phyloP scores from a whole-genome alignment of 2,797 vertebrate genomes.

The Alosa sapidissima region DNA sequence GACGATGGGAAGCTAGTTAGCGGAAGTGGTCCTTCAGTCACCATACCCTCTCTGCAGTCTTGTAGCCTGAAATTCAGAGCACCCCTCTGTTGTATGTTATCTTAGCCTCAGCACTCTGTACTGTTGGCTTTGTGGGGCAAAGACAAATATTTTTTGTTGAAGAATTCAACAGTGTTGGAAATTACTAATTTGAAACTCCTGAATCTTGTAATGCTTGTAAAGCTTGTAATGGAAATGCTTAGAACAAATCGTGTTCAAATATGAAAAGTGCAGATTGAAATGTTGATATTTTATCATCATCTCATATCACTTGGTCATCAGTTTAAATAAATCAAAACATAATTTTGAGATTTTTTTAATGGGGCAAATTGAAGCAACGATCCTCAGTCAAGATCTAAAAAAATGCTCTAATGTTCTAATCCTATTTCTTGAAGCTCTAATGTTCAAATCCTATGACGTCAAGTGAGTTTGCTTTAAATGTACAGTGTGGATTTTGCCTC shows the following conservation, averaged over 20 bases:
- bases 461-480: not conserved
- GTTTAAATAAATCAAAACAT: too few relatives aligned
- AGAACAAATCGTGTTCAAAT: too few relatives aligned
- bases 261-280: too few relatives aligned
- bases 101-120: not conserved
- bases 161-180: too few relatives aligned
- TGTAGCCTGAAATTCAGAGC: not conserved
- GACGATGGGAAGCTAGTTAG: constrained; percentile 32
- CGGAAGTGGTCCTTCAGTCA: constrained; percentile 23
- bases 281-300: too few relatives aligned
- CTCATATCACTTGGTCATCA: too few relatives aligned
- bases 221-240: too few relatives aligned
- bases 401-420: not conserved
- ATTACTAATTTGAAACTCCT: too few relatives aligned
- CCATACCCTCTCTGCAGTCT: not conserved
- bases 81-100: not conserved
- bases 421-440: too few relatives aligned
- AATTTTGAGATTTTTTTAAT: too few relatives aligned
- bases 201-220: too few relatives aligned
- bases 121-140: not conserved
- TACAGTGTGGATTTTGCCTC: not conserved
- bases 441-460: not conserved
- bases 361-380: too few relatives aligned
- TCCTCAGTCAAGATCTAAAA: not conserved
- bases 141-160: not conserved